Evolutionary conservation across 2,888 invertebrate species (phyloP), one percentile per base, ranked within the genome.

Genomic region (Leptothorax acervorum): DNA sequence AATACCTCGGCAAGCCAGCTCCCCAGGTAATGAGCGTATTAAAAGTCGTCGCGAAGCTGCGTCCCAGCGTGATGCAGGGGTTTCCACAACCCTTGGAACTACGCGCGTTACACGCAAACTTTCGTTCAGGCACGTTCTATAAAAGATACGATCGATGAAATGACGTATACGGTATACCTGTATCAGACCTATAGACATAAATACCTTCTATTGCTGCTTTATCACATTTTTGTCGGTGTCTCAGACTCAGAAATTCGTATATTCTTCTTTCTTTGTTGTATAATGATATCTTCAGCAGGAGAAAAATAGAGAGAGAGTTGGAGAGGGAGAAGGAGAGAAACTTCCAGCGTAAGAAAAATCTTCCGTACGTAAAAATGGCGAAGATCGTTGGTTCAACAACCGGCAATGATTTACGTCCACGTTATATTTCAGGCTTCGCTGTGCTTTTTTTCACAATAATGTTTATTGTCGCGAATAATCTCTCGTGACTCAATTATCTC

Each of bases 41-140:
- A 35, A 66, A 65, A 55, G 28, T 18, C 42, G 12, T 28, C 55
- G 39, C 35, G 23, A 71, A 71, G 71, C 23, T 60, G 73, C n/a
- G 35, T n/a, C 23, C 3, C 28, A n/a, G 12, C 35, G n/a, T 71
- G 31, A 15, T 39, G 31, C 79, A 57, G 71, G 75, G 71, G 75
- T 85, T 87, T 86, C 89, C 83, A 63, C 78, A 82, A 88, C 70
- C 87, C 53, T 75, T 81, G 83, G 28, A 84, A 75, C 78, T 62
- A 74, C 62, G 65, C 73, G 88, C 85, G 83, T 87, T 60, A 51
- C 73, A 83, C 73, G 62, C 86, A 81, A 88, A 89, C 86, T 89
- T 89, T 89, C 89, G 87, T 89, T 76, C 35, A 70, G 65, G 35
- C 63, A 60, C 42, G 75, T 62, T 82, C 86, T 83, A 82, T 82